Percentiles rank a stretch among this genome's conserved stretches.
These are phyloP conservation scores for Tineola bisselliella DNA, from an alignment of 2,888 invertebrate species.

Conservation along the genomic window DNA sequence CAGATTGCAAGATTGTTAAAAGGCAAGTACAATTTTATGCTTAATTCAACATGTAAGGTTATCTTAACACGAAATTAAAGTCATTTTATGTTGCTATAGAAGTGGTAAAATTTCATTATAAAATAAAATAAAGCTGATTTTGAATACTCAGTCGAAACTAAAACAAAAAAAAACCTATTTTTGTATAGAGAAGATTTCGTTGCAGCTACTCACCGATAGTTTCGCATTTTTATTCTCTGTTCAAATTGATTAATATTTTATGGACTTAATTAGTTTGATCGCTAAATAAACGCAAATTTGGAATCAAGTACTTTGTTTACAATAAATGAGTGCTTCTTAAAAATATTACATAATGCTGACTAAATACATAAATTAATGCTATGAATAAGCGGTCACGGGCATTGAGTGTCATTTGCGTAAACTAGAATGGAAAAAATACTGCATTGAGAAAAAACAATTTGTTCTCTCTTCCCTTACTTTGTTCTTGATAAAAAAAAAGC, in stretches of 20 bases:
- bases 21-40: too few relatives aligned
- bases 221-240: not conserved
- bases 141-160: not conserved
- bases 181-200: not conserved
- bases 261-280: not conserved
- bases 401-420: not conserved
- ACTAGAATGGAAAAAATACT: too few relatives aligned
- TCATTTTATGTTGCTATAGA: slow-evolving; percentile 8
- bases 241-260: not conserved
- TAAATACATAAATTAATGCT: slow-evolving; percentile 22
- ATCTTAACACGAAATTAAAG: too few relatives aligned
- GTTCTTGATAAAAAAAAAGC: too few relatives aligned
- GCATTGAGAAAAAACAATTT: too few relatives aligned
- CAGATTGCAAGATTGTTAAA: too few relatives aligned
- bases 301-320: not conserved
- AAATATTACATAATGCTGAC: slow-evolving; percentile 18
- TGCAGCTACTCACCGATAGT: not conserved
- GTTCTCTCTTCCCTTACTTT: too few relatives aligned
- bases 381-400: slow-evolving; percentile 2
- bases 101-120: too few relatives aligned
- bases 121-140: not conserved
- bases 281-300: too few relatives aligned
- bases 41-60: too few relatives aligned
- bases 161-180: not conserved
- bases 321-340: slow-evolving; percentile 5